Evolutionary conservation across 2,113 vertebrate species (phyloP).

Genomic region (Oceanites oceanicus): DNA sequence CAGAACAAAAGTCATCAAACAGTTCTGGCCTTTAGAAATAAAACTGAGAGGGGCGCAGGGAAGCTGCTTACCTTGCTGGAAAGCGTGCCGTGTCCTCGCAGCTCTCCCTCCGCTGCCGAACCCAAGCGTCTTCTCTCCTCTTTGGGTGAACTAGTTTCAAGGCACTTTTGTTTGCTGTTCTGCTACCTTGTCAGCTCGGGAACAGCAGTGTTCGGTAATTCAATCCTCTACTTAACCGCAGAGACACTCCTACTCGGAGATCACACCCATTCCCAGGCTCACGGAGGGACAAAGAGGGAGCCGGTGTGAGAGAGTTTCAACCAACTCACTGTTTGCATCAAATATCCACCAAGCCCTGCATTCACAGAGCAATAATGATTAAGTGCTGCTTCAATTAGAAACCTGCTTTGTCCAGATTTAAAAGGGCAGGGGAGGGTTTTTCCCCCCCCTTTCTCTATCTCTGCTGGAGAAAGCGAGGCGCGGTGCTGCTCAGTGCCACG

Average conservation of each 20-base stretch:
- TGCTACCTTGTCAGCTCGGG: slow-evolving; percentile 55
- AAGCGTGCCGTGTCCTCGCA: not conserved
- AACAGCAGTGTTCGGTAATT: slow-evolving; percentile 56
- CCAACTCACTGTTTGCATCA: not conserved
- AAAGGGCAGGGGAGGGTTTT: not conserved
- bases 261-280: slow-evolving; percentile 65
- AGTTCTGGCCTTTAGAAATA: not conserved
- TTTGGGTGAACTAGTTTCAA: not conserved
- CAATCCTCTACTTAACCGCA: slow-evolving; percentile 57
- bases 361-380: not conserved
- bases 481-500: rapidly evolving
- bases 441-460: not conserved
- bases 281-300: slow-evolving; percentile 17
- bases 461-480: not conserved
- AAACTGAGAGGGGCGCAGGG: not conserved
- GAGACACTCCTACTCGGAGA: slow-evolving; percentile 56
- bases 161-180: slow-evolving; percentile 35
- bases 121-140: not conserved
- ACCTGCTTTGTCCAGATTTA: not conserved
- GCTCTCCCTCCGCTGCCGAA: not conserved
- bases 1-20: not conserved
- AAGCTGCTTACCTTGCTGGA: slow-evolving; percentile 10
- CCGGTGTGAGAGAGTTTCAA: not conserved
- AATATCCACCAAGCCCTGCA: not conserved
- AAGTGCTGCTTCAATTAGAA: not conserved